Percentiles rank a stretch among this genome's conserved stretches.
phyloP scores from a whole-genome alignment of 2,113 vertebrate species.

The Lathamus discolor region DNA sequence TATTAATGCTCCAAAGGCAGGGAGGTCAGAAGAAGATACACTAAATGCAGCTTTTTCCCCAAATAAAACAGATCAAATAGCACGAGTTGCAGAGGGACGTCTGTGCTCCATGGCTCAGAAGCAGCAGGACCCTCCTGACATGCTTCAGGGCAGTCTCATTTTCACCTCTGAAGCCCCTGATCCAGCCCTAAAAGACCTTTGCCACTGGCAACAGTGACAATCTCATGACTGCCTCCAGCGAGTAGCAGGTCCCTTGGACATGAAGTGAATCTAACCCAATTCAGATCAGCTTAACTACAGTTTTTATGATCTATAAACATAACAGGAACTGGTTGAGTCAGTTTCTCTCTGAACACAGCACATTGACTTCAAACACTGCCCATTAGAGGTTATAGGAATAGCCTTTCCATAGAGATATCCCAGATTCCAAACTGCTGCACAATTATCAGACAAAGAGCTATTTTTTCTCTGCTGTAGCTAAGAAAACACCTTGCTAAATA shows the following conservation, averaged over 20 bases:
- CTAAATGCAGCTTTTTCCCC: background rate
- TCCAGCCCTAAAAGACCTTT: background rate
- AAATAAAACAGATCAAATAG: background rate
- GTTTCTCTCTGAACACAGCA: background rate
- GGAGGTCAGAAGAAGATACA: background rate
- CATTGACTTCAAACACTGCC: background rate
- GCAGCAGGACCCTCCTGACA: background rate
- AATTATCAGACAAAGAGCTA: background rate
- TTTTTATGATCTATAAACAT: background rate
- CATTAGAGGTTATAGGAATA: background rate
- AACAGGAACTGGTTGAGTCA: background rate
- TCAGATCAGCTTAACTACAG: background rate
- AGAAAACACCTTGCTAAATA: background rate
- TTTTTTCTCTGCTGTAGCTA: background rate
- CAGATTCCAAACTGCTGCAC: background rate
- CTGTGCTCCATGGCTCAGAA: background rate
- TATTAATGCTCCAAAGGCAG: slow-evolving; percentile 4
- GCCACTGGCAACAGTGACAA: background rate
- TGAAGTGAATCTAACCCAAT: background rate
- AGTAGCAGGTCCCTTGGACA: background rate
- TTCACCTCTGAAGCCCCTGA: background rate
- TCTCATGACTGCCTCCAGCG: background rate
- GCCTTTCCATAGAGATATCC: background rate
- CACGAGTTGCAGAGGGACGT: background rate
- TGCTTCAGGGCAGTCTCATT: background rate